Evolutionary conservation across 2,113 vertebrate genomes (phyloP), one percentile per base, ranked within the genome.

Genomic region (Excalfactoria chinensis): DNA sequence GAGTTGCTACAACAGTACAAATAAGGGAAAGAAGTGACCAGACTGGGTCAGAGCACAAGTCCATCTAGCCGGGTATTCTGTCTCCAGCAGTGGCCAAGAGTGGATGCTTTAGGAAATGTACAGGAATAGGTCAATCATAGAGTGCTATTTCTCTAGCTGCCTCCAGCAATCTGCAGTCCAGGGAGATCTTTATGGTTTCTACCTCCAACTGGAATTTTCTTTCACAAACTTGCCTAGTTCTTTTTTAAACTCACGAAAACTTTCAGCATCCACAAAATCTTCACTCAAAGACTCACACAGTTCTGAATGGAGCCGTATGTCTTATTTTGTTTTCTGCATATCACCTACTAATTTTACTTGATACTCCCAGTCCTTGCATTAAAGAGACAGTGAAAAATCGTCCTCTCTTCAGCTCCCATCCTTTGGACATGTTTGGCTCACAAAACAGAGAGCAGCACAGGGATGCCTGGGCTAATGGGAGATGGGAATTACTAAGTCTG

Each of bases 311-410:
- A 85, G 75, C 82, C 74, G 71, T 73, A 71, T 7, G 89, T 86
- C 88, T 94, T 75, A 51, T 55, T 95, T 80, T 77, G 59, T 86
- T 95, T 95, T 56, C 95, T 94, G 88, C 56, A 26, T 89, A 84
- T 91, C 88, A 74, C 79, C 79, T 88, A 43, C 82, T 91, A 94
- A 95, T 96, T 91, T 95, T 91, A 89, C 90, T 80, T 0, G 0
- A 83, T 89, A 87, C 82, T 92, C 72, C 66, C 64, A 23, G 68
- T 19, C 73, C 60, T 67, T 77, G 95, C 64, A 88, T 91, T 95
- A 91, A 96, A 89, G 84, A 94, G 95, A 94, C 95, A 91, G 60
- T 93, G 95, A 96, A 96, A 91, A 95, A 94, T 95, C 78, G 67
- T 94, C 41, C 82, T 91, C 60, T 83, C 64, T 83, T 95, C 89